Base-by-base conservation (phyloP, 2,797 vertebrate genomes). In the Apogon talboti region DNA sequence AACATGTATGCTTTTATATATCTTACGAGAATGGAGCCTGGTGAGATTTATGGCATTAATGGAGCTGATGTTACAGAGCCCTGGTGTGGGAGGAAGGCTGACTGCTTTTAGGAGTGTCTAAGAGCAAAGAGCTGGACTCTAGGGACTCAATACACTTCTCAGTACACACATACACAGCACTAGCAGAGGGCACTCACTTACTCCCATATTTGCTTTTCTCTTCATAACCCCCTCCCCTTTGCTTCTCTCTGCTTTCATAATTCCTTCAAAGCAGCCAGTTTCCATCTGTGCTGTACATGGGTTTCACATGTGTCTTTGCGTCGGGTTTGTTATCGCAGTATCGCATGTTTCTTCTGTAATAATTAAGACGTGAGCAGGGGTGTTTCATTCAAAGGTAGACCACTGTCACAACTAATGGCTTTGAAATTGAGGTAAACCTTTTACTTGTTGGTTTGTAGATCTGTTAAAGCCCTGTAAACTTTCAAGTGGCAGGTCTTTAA, bases 1-100 rank as follows among this genome's bases (percentile, higher is more conserved):
- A 64, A 42, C 51, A 51, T 18, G 1, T 16, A 24, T 49, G 38
- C 50, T 37, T 7, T 46, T 18, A 58, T 40, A 45, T 44, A 33
- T 70, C 66, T 21, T 42, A 13, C 35, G 50, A 49, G 71, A 71
- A 70, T 2, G 35, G 47, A 55, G 24, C 33, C 15, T 40, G 4
- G 0, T 40, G 49, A 76, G 72, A 66, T 82, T 78, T 30, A 66
- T 56, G 65, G 15, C 37, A 67, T 76, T 75, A 83, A 87, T 84
- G 88, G 78, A 77, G 77, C 49, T 38, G 43, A 30, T 9, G 48
- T 50, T 79, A 57, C 75, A 68, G 57, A 48, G 67, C 43, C 28
- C 30, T 2, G 49, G 49, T 57, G 77, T 58, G 56, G 61, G 72
- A 61, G 75, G 47, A 43, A 70, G 58, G 67, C 73, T 19, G 40